Evolutionary conservation across 2,797 vertebrate genomes (phyloP).

Genomic region (Sparidentex hasta): DNA sequence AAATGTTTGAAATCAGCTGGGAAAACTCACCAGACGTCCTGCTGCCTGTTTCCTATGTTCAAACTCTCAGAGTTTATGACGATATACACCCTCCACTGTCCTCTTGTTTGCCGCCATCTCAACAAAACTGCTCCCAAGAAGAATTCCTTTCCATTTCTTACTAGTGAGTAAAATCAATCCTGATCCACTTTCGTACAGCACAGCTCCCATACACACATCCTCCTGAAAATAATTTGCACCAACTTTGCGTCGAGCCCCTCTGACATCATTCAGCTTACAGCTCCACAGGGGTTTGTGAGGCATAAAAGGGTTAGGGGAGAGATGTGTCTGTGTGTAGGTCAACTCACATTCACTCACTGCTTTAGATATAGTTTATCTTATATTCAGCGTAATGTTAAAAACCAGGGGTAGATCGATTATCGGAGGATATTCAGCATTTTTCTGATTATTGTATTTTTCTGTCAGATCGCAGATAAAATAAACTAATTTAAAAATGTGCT

Average conservation of each 20-base stretch:
- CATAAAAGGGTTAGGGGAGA: background rate
- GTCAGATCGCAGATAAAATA: too few species aligned
- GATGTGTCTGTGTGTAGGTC: background rate
- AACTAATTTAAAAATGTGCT: too few species aligned
- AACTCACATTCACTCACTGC: background rate
- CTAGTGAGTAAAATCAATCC: constrained; percentile 17
- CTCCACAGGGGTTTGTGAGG: constrained; percentile 9
- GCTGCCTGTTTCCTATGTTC: background rate
- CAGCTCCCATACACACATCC: background rate
- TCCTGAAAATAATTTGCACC: constrained; percentile 36
- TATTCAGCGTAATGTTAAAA: background rate
- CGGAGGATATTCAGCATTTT: too few species aligned
- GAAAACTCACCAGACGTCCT: background rate
- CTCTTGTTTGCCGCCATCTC: background rate
- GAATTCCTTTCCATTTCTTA: constrained; percentile 15
- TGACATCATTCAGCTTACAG: constrained; percentile 35
- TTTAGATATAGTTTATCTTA: background rate
- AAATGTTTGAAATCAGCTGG: background rate
- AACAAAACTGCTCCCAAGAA: background rate
- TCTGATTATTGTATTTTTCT: too few species aligned
- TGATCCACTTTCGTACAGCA: constrained; percentile 33
- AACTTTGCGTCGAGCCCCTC: constrained; percentile 16
- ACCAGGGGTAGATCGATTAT: too few species aligned
- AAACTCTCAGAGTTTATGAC: background rate
- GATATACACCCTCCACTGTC: background rate